These are phyloP conservation scores for Augochlorella aurata DNA, from an alignment of 2,888 invertebrate species.

Conservation along the genomic window DNA sequence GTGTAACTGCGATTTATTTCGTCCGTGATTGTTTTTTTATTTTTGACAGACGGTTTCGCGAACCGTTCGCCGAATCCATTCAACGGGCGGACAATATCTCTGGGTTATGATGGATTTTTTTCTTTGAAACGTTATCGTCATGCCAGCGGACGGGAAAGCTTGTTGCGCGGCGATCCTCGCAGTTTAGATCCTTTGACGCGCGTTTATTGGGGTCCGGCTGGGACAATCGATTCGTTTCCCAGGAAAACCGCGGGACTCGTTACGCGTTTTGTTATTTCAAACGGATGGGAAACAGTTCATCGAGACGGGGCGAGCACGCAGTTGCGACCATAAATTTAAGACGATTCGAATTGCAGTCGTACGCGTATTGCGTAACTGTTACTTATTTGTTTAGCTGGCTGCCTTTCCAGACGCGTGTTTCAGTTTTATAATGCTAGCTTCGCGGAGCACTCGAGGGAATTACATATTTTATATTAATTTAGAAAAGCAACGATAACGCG, in stretches of 20 bases:
- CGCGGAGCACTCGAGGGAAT: too few species aligned
- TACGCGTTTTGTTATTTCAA: not conserved
- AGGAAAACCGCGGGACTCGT: not conserved
- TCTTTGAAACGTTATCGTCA: not conserved
- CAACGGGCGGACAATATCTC: not conserved
- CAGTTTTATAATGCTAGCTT: too few species aligned
- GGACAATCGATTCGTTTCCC: constrained; percentile 5
- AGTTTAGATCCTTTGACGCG: not conserved
- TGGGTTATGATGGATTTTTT: not conserved
- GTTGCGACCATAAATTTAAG: too few species aligned
- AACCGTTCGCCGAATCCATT: not conserved
- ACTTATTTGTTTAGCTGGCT: too few species aligned
- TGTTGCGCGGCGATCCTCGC: not conserved
- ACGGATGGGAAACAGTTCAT: not conserved
- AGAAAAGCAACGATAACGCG: too few species aligned
- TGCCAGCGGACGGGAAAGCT: not conserved
- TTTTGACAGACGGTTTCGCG: not conserved
- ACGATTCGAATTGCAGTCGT: too few species aligned
- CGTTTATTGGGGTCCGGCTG: not conserved
- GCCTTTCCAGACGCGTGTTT: too few species aligned
- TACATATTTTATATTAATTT: too few species aligned
- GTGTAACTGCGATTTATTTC: not conserved
- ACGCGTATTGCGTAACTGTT: too few species aligned
- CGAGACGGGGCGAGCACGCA: not conserved
- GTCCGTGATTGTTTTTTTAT: not conserved